Evolutionary conservation across 2,797 vertebrate species (phyloP), one percentile per base, ranked within the genome.

Genomic region (Semotilus atromaculatus): DNA sequence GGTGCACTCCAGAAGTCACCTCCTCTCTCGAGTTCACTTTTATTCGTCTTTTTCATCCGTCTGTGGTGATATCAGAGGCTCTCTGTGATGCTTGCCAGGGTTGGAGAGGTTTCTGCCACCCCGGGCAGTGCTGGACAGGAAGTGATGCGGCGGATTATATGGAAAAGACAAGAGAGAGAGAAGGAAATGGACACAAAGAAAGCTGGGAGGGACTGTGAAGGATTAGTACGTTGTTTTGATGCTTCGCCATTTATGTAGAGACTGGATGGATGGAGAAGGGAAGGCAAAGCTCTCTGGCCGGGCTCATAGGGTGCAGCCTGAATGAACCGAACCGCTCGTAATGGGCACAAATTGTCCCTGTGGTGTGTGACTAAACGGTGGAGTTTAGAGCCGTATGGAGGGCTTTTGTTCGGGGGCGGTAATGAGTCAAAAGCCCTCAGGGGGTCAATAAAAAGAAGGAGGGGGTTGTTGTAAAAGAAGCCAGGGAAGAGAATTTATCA

Each of bases 221-320:
- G 88, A 89, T 90, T 90, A 89, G 87, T 23, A 79, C 76, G 79
- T 86, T 88, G 88, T 88, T 89, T 90, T 88, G 88, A 87, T 88
- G 83, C 85, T 83, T 43, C 40, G 66, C 58, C 71, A 83, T 84
- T 88, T 81, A 85, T 79, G 80, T 86, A 82, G 86, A 87, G 88
- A 82, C 70, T 34, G 29, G 75, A 81, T 70, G 71, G 80, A 72
- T 38, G 19, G 85, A 83, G 80, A 8, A 60, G 78, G 31, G 55
- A 81, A 86, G 73, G 53, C 60, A 77, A 64, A 31, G 81, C 71
- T 67, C 72, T 62, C 64, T 58, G 23, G 55, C 82, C 70, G 83
- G 76, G 36, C 77, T 76, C 86, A 70, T n/a, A 81, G 76, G 72
- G 85, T 60, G 80, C 70, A 23, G 77, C 43, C 82, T 85, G 88